Percentiles rank a stretch among this genome's conserved stretches.
phyloP scores from a whole-genome alignment of 2,888 invertebrate genomes.

The Schizotus pectinicornis region DNA sequence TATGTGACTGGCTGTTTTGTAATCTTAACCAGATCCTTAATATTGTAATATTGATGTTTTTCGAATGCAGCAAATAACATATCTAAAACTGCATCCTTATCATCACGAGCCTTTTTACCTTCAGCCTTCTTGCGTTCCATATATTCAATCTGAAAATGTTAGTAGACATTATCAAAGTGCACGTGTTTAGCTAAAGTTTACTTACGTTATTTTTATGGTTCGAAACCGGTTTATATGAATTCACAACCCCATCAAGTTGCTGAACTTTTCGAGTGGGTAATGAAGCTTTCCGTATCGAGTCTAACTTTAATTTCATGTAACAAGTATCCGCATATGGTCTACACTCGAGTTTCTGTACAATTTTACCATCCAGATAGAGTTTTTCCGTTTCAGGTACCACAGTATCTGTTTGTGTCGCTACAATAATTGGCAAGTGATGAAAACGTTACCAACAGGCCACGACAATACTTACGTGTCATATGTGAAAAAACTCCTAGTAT shows the following conservation, averaged over 20 bases:
- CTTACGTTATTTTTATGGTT: constrained; percentile 92
- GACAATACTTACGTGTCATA: constrained; percentile 70
- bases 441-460: no score
- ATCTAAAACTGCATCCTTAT: constrained; percentile 94
- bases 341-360: constrained; percentile 96
- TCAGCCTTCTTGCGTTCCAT: constrained; percentile 90
- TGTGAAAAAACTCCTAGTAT: constrained; percentile 93
- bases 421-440: no score
- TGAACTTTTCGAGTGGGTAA: constrained; percentile 87
- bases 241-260: constrained; percentile 85
- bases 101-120: constrained; percentile 94
- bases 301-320: constrained; percentile 90
- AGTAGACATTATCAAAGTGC: no score
- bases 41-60: constrained; percentile 99
- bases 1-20: constrained; percentile 96
- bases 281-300: constrained; percentile 85
- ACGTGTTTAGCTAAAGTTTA: no score
- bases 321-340: constrained; percentile 85
- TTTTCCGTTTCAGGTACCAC: constrained; percentile 82
- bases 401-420: constrained; percentile 69
- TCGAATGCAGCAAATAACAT: constrained; percentile 98
- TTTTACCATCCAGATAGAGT: constrained; percentile 89
- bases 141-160: constrained; percentile 84
- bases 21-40: constrained; percentile 91
- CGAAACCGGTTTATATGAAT: constrained; percentile 90